Base-by-base conservation (phyloP, 2,113 vertebrate genomes). In the Callorhinus ursinus region DNA sequence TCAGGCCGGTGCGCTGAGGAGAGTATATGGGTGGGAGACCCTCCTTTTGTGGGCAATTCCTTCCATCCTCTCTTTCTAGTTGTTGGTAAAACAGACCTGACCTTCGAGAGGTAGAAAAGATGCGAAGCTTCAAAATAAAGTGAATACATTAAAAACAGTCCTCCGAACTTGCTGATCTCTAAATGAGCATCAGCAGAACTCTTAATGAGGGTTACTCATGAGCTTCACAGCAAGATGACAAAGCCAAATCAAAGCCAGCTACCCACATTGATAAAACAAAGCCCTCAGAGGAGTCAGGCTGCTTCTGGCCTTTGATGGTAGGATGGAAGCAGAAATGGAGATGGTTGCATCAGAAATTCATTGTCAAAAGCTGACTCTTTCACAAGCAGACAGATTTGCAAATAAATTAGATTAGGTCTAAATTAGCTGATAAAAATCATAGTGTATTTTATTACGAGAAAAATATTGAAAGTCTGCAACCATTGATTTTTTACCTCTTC, bases 371-470 rank as follows among this genome's bases (percentile, higher is more conserved):
- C 36, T 18, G 69, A 84, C 31, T 97, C 65, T 94, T 95, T 71
- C 33, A 74, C 46, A 88, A 51, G 46, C 55, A 69, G 90, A 96
- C 21, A 79, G 61, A 81, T 85, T 46, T 95, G 67, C 49, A 95
- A 94, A 94, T 90, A 88, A 92, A 91, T 96, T 95, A 88, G 91
- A 42, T 80, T 71, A 74, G 15, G 16, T 82, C 39, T 93, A 88
- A 93, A 79, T 91, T 82, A 96, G 18, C 33, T 59, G 5, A 26
- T 94, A 72, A 94, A 96, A 95, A 61, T 88, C 42, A 85, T 46
- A 24, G 39, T 33, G 39, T 19, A 82, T 93, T 97, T 94, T 84
- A 84, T 63, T 92, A 33, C 42, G 79, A 86, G 81, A 88, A 91
- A 90, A 94, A 83, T 63, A 85, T 46, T 33, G 31, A 42, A 90